Evolutionary conservation across 1,140 invertebrate genomes (phyloP).

Genomic region (Pararge aegeria): DNA sequence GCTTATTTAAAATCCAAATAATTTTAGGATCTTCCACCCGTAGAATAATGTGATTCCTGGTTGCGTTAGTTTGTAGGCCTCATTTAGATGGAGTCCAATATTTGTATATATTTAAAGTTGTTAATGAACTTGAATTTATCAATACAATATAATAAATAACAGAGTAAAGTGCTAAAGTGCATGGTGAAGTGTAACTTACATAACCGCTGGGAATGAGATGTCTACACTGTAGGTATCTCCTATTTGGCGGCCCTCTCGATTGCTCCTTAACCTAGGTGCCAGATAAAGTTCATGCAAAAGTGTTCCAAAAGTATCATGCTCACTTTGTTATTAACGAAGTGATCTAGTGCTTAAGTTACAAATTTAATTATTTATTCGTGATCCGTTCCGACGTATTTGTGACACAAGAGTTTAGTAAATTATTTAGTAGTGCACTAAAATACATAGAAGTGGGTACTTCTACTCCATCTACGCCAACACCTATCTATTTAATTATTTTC

Average conservation of each 20-base stretch:
- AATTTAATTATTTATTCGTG: constrained; percentile 11
- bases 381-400: constrained; percentile 1
- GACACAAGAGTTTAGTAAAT: not conserved
- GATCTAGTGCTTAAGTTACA: constrained; percentile 16
- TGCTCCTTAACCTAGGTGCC: constrained; percentile 77
- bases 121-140: no score
- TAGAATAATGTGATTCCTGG: no score
- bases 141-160: no score
- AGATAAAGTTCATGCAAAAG: constrained; percentile 75
- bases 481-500: constrained; percentile 11
- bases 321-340: constrained; percentile 3
- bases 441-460: constrained; percentile 11
- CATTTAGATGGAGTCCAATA: no score
- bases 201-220: constrained; percentile 94
- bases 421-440: constrained; percentile 18
- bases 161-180: constrained; percentile 37
- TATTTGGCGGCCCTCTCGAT: constrained; percentile 84
- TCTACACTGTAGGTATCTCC: constrained; percentile 93
- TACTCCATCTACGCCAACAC: constrained; percentile 23
- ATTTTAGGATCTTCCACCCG: no score
- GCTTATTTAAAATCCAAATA: no score
- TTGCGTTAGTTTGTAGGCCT: no score
- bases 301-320: constrained; percentile 64
- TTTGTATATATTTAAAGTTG: no score
- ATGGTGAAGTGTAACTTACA: constrained; percentile 85